Evolutionary conservation across 2,888 invertebrate genomes (phyloP).

Genomic region (Nebria salina): DNA sequence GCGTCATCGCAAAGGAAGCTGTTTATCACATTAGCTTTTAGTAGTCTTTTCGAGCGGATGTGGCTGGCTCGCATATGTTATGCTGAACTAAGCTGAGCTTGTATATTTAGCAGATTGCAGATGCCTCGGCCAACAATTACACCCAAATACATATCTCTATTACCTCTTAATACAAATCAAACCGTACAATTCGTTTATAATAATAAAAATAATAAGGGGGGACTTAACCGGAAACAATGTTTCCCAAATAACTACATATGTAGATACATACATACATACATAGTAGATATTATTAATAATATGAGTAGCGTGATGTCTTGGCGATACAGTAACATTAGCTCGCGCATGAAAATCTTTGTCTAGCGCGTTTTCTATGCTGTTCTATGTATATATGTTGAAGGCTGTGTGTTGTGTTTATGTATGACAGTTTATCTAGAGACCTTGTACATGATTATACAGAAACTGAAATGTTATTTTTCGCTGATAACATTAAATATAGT

Average conservation of each 20-base stretch:
- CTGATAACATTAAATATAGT: constrained; percentile 37
- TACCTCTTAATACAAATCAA: background rate
- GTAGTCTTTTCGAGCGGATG: background rate
- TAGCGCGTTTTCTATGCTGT: constrained; percentile 15
- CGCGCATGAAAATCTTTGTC: constrained; percentile 42
- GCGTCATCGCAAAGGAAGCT: background rate
- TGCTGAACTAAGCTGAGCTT: background rate
- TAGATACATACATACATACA: too few relatives aligned
- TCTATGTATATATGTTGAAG: constrained; percentile 22
- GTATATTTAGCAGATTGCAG: background rate
- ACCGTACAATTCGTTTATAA: background rate
- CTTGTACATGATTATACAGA: constrained; percentile 46
- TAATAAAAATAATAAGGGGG: background rate
- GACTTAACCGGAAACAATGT: background rate
- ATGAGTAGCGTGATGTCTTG: too few relatives aligned
- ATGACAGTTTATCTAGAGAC: constrained; percentile 42
- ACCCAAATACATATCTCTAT: background rate
- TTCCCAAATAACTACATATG: too few relatives aligned
- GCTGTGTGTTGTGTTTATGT: constrained; percentile 10
- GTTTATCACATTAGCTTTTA: constrained; percentile 1
- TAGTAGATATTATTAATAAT: too few relatives aligned
- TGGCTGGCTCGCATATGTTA: background rate
- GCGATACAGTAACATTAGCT: too few relatives aligned
- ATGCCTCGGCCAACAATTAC: background rate
- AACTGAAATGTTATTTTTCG: constrained; percentile 44